phyloP scores from a whole-genome alignment of 2,888 invertebrate species.

The Cinara cedri region DNA sequence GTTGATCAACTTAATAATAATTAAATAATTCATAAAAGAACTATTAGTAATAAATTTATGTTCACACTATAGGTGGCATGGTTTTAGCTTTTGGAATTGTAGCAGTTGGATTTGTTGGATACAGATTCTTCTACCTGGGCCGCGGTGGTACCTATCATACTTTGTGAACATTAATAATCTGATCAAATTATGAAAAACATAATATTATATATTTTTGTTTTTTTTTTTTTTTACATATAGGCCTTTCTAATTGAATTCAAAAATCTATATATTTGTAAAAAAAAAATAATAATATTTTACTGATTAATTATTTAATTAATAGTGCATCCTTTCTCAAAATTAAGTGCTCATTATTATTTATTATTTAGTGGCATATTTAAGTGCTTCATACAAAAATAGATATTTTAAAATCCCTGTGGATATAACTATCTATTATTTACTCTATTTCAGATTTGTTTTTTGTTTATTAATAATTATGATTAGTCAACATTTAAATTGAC shows the following conservation, averaged over 20 bases:
- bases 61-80: conserved; percentile 39
- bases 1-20: neutral
- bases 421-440: conserved; percentile 33
- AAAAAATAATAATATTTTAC: conserved; percentile 40
- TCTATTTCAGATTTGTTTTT: conserved; percentile 34
- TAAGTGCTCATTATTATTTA: conserved; percentile 52
- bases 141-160: conserved; percentile 51
- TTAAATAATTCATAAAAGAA: neutral
- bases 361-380: conserved; percentile 34
- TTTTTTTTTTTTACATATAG: conserved; percentile 40
- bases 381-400: conserved; percentile 24
- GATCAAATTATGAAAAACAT: conserved; percentile 49
- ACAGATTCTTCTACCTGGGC: conserved; percentile 47
- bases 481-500: conserved; percentile 36
- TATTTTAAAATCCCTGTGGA: conserved; percentile 31
- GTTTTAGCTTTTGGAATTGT: conserved; percentile 47
- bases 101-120: conserved; percentile 48
- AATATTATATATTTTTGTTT: neutral
- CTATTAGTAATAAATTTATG: neutral
- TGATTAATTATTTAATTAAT: conserved; percentile 39
- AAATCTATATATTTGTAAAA: conserved; percentile 47
- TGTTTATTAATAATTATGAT: conserved; percentile 29
- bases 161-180: conserved; percentile 49
- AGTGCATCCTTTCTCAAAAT: conserved; percentile 42
- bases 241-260: conserved; percentile 34